These are phyloP conservation scores for Nothobranchius kuhntae DNA, from an alignment of 2,113 vertebrate genomes.

Conservation along the genomic window DNA sequence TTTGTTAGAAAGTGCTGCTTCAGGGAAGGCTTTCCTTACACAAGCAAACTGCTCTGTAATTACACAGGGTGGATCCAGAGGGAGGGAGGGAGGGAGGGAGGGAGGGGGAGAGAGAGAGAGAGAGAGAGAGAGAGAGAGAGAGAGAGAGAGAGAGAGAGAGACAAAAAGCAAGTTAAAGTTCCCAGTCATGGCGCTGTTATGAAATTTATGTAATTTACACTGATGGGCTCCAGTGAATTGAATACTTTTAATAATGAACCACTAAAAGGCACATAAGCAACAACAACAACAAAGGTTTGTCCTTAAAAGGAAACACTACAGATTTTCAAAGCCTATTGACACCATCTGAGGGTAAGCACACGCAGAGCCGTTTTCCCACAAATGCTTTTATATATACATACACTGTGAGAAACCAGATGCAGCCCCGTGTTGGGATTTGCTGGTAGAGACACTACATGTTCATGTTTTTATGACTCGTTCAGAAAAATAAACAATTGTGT, in stretches of 20 bases:
- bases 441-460: constrained; percentile 34
- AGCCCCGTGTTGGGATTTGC: constrained; percentile 35
- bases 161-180: neutral
- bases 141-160: neutral
- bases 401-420: constrained; percentile 58
- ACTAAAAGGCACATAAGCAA: neutral
- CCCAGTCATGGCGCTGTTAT: neutral
- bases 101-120: constrained; percentile 26
- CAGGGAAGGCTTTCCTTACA: constrained; percentile 73
- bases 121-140: constrained; percentile 11
- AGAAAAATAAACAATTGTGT: constrained; percentile 3
- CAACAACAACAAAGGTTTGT: neutral
- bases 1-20: constrained; percentile 73
- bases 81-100: constrained; percentile 34
- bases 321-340: constrained; percentile 51
- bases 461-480: constrained; percentile 16
- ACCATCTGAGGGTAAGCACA: constrained; percentile 33
- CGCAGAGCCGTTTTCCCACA: constrained; percentile 57
- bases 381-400: neutral
- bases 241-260: neutral
- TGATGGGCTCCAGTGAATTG: neutral
- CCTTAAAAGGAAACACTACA: constrained; percentile 47
- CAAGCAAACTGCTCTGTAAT: constrained; percentile 78
- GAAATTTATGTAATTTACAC: constrained; percentile 17
- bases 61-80: constrained; percentile 73